Evolutionary conservation across 2,797 vertebrate genomes (phyloP).

Genomic region (Malurus splendens): DNA sequence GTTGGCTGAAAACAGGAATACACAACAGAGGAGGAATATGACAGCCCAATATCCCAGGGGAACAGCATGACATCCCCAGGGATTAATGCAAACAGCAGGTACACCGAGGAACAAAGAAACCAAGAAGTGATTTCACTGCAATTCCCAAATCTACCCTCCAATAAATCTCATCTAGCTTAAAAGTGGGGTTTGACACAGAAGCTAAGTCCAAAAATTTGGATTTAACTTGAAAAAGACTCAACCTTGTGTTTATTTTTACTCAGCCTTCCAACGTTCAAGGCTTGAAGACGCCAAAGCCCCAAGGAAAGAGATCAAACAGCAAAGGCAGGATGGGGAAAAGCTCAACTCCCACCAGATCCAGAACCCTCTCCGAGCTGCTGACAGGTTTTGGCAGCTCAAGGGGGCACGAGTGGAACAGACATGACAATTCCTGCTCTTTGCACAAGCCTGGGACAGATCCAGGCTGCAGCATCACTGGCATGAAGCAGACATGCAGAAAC

Average conservation of each 20-base stretch:
- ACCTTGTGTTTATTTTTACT: background rate
- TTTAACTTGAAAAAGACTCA: background rate
- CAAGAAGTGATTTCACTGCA: background rate
- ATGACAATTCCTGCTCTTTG: background rate
- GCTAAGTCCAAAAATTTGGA: too few species aligned
- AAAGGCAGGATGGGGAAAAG: background rate
- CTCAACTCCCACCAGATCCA: background rate
- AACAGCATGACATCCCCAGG: fast-evolving
- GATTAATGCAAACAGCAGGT: background rate
- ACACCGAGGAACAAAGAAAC: background rate
- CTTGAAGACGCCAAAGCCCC: background rate
- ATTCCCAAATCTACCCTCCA: background rate
- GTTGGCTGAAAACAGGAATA: background rate
- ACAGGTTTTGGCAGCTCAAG: background rate
- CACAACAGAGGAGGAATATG: fast-evolving
- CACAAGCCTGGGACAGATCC: background rate
- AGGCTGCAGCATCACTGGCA: background rate
- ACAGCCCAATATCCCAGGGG: background rate
- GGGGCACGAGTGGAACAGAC: background rate
- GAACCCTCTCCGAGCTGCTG: background rate
- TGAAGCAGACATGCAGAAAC: background rate
- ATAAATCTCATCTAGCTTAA: background rate
- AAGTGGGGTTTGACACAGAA: background rate
- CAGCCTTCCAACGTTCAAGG: background rate
- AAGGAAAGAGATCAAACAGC: background rate